Evolutionary conservation across 2,797 vertebrate genomes (phyloP), one percentile per base, ranked within the genome.

Genomic region (Chlorospingus flavigularis): DNA sequence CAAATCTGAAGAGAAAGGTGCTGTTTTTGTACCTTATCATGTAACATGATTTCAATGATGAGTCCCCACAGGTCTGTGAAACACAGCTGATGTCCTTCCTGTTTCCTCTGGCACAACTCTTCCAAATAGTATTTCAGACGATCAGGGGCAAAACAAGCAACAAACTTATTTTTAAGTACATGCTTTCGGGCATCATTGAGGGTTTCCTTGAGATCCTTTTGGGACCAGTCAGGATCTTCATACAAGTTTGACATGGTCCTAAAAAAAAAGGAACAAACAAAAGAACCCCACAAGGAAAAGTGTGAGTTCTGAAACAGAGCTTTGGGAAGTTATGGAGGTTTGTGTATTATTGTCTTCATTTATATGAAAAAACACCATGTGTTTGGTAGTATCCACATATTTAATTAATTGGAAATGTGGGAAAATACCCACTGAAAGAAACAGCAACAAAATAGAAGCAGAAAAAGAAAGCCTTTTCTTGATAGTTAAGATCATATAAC

Each of bases 231-330:
- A 48, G 98, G 92, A 37, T 98, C 97, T 93, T 96, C 90, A 82
- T 98, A 98, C 47, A 99, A 95, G 28, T 92, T 95, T 43, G 98
- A 94, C 98, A 98, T 97, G 35, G 98, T 97, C 98, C 99, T 99
- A 47, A 67, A 60, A 50, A 65, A 33, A 57, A 15, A 14, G 21
- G 9, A n/a, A 33, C n/a, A 24, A 35, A 24, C 31, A 12, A 26
- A 70, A 79, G 24, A 33, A 28, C 6, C 3, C 0, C 33, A 30
- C 2, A 78, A 63, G 18, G 23, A 48, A 61, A 91, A 65, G 4
- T 5, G 9, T 68, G 50, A 86, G 3, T 65, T 92, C 31, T 65
- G 28, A 94, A 91, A 43, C 4, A 76, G 37, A 93, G 13, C 13
- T 83, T 88, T 77, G 42, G 37, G n/a, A 90, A 94, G 10, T 71